Conservation (phyloP, 2,888 invertebrate species). For the Agonopterix subpropinquella region DNA sequence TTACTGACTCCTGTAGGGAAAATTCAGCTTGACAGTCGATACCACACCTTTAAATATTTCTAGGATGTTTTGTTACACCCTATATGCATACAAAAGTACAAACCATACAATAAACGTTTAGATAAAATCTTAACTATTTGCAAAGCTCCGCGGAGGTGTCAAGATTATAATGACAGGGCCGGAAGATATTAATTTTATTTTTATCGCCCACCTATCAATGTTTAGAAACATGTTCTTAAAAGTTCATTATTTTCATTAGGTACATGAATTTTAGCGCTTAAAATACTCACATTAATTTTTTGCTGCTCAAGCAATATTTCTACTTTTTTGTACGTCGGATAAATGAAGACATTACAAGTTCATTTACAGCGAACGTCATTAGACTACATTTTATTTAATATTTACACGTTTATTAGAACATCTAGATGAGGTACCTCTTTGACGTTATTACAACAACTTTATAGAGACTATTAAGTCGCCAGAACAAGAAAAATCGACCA, state of each 20-base stretch:
- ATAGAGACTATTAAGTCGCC: background rate
- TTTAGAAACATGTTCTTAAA: constrained; percentile 19
- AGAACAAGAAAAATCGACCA: constrained; percentile 3
- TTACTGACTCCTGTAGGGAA: too few relatives aligned
- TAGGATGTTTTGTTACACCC: too few relatives aligned
- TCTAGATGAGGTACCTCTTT: too few relatives aligned
- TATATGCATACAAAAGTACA: background rate
- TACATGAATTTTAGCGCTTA: constrained; percentile 17
- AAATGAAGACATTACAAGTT: constrained; percentile 27
- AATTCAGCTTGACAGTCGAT: too few relatives aligned
- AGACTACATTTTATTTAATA: constrained; percentile 1
- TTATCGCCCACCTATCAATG: constrained; percentile 12
- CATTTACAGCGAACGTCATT: constrained; percentile 12
- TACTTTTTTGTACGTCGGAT: constrained; percentile 15
- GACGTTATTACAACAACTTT: constrained; percentile 1
- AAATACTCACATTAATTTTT: constrained; percentile 12
- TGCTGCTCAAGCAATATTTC: constrained; percentile 15
- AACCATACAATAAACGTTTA: background rate
- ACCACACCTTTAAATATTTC: too few relatives aligned
- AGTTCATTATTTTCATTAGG: constrained; percentile 14
- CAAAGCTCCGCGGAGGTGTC: constrained; percentile 8
- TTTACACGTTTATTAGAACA: constrained; percentile 1
- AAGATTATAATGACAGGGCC: constrained; percentile 10
- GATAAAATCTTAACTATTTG: constrained; percentile 1
- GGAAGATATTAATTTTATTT: constrained; percentile 22